A percentile compares a stretch with the other conserved stretches of the same genome.
Evolutionary conservation across 2,888 invertebrate genomes (phyloP).

Genomic region (Spisula solida): DNA sequence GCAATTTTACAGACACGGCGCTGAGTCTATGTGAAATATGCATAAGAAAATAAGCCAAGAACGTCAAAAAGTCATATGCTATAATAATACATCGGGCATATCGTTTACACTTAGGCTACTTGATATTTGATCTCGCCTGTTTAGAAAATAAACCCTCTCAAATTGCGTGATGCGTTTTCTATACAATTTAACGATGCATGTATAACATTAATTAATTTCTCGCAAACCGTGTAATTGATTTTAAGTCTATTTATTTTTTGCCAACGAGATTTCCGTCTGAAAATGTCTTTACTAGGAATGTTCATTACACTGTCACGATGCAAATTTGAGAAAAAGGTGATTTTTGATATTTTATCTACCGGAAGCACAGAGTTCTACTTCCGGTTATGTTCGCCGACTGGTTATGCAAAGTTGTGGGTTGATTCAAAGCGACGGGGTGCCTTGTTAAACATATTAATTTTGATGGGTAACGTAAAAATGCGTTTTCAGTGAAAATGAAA

Average conservation of each 20-base stretch:
- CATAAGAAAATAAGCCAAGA: too few species aligned
- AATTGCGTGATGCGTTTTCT: slow-evolving; percentile 41
- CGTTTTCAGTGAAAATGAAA: neutral
- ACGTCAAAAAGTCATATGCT: neutral
- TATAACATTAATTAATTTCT: slow-evolving; percentile 32
- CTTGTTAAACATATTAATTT: neutral
- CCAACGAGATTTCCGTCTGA: slow-evolving; percentile 28
- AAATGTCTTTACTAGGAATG: slow-evolving; percentile 41
- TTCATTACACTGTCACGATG: slow-evolving; percentile 36
- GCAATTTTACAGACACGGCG: too few species aligned
- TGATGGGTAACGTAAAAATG: neutral
- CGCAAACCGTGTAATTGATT: slow-evolving; percentile 33
- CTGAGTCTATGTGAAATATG: too few species aligned
- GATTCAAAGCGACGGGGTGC: slow-evolving; percentile 6
- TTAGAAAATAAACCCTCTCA: neutral
- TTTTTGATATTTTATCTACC: slow-evolving; percentile 22
- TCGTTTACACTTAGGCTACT: neutral
- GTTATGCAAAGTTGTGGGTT: neutral
- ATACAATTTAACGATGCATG: slow-evolving; percentile 20
- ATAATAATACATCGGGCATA: neutral
- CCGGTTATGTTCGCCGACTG: neutral
- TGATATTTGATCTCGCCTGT: neutral
- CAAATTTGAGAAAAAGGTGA: neutral
- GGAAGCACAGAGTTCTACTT: neutral
- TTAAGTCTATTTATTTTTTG: slow-evolving; percentile 33